A percentile compares a stretch with the other conserved stretches of the same genome.
These are phyloP conservation scores for Tolmerus cingulatus DNA, from an alignment of 2,888 invertebrate genomes.

Conservation along the genomic window DNA sequence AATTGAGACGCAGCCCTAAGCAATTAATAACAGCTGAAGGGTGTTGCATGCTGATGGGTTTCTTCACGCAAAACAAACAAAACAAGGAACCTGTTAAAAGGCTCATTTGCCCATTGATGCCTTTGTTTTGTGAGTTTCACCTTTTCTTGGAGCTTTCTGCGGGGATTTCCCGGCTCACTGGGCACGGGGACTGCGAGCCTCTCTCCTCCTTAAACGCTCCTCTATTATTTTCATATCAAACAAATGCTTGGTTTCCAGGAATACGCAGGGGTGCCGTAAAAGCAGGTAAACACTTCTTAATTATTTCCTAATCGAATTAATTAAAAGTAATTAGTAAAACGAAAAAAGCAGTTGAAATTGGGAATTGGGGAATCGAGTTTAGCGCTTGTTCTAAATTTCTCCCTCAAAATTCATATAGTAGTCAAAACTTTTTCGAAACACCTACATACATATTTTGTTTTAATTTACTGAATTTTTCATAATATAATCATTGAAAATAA, in stretches of 20 bases:
- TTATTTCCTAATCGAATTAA: neutral
- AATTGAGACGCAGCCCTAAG: constrained; percentile 39
- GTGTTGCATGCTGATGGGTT: constrained; percentile 39
- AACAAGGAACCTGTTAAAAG: constrained; percentile 25
- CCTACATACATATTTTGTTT: too few relatives aligned
- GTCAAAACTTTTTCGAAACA: too few relatives aligned
- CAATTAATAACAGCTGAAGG: constrained; percentile 41
- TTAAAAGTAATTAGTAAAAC: neutral
- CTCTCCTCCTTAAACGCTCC: neutral
- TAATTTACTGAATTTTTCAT: too few relatives aligned
- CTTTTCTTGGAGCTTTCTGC: neutral
- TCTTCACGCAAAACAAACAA: constrained; percentile 42
- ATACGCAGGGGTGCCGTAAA: neutral
- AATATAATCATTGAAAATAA: too few relatives aligned
- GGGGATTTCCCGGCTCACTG: constrained; percentile 2
- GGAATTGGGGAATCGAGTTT: too few relatives aligned
- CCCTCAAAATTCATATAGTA: too few relatives aligned
- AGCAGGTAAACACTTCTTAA: neutral
- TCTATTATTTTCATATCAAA: constrained; percentile 32
- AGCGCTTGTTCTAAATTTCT: too few relatives aligned
- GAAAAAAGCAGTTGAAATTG: too few relatives aligned
- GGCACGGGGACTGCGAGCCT: neutral
- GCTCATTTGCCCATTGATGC: constrained; percentile 30
- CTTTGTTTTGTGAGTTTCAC: constrained; percentile 28
- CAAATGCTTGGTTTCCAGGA: neutral